These are phyloP conservation scores for Urocolius indicus DNA, from an alignment of 2,113 vertebrate genomes.

Conservation along the genomic window DNA sequence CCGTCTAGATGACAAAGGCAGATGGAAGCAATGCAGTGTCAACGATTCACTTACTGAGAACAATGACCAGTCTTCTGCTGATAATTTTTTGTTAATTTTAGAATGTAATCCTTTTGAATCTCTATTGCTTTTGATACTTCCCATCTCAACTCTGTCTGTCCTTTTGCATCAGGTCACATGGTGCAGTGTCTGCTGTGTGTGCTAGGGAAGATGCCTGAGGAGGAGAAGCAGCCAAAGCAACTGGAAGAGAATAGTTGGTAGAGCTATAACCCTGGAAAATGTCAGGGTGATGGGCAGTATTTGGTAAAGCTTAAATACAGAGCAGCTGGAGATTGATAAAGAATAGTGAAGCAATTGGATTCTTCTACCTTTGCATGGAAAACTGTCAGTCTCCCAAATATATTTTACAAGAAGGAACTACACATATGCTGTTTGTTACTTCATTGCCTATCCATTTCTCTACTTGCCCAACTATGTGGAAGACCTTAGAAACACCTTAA, in stretches of 20 bases:
- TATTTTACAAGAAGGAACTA: background rate
- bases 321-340: background rate
- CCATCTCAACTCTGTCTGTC: background rate
- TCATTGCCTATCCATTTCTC: background rate
- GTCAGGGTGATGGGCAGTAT: fast-evolving
- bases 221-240: background rate
- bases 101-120: background rate
- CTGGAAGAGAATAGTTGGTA: background rate
- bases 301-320: background rate
- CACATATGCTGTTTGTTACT: background rate
- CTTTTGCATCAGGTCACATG: background rate
- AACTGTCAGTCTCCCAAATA: background rate
- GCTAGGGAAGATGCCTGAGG: background rate
- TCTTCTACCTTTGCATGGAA: background rate
- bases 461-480: fast-evolving
- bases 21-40: background rate
- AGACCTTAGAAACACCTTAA: background rate
- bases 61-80: background rate
- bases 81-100: background rate
- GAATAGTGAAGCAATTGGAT: background rate
- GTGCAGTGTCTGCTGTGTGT: background rate
- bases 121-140: background rate
- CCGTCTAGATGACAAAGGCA: background rate
- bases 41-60: background rate
- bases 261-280: background rate